Percentiles rank a stretch among this genome's conserved stretches.
phyloP scores from a whole-genome alignment of 2,113 vertebrate genomes.

The Leptobrachium ailaonicum region DNA sequence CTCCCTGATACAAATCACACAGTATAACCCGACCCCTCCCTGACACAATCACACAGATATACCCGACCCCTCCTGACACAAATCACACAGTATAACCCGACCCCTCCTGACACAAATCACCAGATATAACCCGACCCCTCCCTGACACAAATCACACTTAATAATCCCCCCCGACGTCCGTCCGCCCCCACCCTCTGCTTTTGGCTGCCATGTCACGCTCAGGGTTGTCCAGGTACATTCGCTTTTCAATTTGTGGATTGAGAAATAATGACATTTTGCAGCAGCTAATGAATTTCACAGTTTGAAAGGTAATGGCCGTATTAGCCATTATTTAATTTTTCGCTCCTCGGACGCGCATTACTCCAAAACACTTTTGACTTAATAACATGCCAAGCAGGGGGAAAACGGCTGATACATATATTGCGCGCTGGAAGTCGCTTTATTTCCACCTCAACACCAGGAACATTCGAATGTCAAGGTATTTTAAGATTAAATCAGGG shows the following conservation, averaged over 20 bases:
- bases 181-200: not conserved
- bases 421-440: constrained; percentile 8
- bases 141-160: not conserved
- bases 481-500: constrained; percentile 5
- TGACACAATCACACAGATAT: too few species aligned
- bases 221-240: constrained; percentile 21
- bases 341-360: constrained; percentile 5
- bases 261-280: constrained; percentile 35
- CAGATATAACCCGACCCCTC: too few species aligned
- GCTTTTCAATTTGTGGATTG: constrained; percentile 25
- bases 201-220: not conserved
- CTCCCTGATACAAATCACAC: too few species aligned
- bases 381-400: constrained; percentile 3
- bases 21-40: too few species aligned
- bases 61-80: too few species aligned
- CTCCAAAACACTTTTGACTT: constrained; percentile 13
- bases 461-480: not conserved
- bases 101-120: too few species aligned
- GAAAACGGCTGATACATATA: constrained; percentile 19
- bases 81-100: too few species aligned
- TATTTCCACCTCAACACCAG: not conserved
- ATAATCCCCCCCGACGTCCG: not conserved
- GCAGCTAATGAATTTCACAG: constrained; percentile 41
- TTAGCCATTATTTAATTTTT: constrained; percentile 33
- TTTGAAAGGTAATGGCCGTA: constrained; percentile 22